A percentile compares a stretch with the other conserved stretches of the same genome.
Evolutionary conservation across 2,888 invertebrate genomes (phyloP).

Genomic region (Conus canariensis): DNA sequence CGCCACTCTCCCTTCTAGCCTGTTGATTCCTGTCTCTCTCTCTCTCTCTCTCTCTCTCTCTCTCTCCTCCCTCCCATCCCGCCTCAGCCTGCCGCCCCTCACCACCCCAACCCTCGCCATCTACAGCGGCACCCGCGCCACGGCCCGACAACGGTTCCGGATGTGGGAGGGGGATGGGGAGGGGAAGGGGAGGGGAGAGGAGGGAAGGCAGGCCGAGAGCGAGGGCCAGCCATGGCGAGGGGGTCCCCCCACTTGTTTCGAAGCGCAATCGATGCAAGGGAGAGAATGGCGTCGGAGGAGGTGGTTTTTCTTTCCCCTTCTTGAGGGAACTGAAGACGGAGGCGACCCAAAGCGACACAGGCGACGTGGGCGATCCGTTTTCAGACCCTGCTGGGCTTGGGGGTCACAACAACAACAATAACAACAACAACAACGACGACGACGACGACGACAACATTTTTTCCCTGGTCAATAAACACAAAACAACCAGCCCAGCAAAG

Average conservation of each 20-base stretch:
- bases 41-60: too few species aligned
- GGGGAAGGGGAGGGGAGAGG: background rate
- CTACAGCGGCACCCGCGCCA: conserved; percentile 30
- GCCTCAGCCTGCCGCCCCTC: background rate
- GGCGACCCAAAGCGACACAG: background rate
- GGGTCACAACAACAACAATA: too few species aligned
- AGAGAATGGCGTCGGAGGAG: background rate
- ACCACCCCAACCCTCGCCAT: background rate
- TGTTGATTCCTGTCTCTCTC: conserved; percentile 17
- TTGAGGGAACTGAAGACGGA: background rate
- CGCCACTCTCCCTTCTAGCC: conserved; percentile 1
- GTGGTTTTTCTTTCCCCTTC: background rate
- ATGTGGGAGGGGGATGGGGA: background rate
- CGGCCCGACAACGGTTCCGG: background rate
- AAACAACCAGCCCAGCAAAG: background rate
- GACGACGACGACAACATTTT: too few species aligned
- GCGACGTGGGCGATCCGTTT: background rate
- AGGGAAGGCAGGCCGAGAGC: background rate
- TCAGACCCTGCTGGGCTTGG: background rate
- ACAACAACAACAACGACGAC: too few species aligned
- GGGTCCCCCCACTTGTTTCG: too few species aligned
- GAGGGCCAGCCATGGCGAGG: too few species aligned
- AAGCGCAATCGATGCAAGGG: conserved; percentile 30
- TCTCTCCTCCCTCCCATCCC: background rate
- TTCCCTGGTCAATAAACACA: background rate